Base-by-base conservation (phyloP, 37 sponge, comb jelly and placozoan species). In the Cliona cf. orientalis region DNA sequence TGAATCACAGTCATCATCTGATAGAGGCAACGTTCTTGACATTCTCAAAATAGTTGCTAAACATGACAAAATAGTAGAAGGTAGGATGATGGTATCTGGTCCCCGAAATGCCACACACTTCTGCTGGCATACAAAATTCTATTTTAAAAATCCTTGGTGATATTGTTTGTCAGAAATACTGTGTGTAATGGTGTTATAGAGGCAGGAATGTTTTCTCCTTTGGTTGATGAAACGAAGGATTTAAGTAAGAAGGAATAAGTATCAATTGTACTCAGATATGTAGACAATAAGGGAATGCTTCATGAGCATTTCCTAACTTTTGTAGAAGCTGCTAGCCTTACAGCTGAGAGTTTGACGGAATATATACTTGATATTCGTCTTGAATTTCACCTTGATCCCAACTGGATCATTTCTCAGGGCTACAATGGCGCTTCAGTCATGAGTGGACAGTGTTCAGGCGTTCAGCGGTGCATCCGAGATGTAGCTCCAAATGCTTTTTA, bases 371-470 rank as follows among this genome's bases (percentile, higher is more conserved):
- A 66, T 33, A 75, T 71, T 46, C 71, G 78, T 26, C 12, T 34
- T 12, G 6, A 84, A 60, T 55, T 25, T 39, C 53, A 84, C 11
- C 33, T 84, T 23, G 74, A 84, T 43, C 56, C 35, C 12, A 35
- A 6, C n/a, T 66, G 38, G 59, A 66, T 84, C 1, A 71, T 76
- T 33, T 69, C 77, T 23, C 70, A 84, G 46, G 85, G 78, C 0
- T 84, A 84, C 56, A 70, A 84, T 75, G 85, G 85, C 37, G 85
- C 85, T 36, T 66, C 71, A 40, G 85, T 84, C n/a, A 84, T 84
- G 76, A 84, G 77, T 55, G 78, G 85, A 5, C 4, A 49, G 11
- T 84, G 85, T 25, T 28, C 78, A 53, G 78, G 71, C 21, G 85
- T 76, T 29, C 85, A 84, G 33, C 29, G 36, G 3, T 62, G 84